Conservation (phyloP, 2,888 invertebrate genomes). For the Dioctria linearis region DNA sequence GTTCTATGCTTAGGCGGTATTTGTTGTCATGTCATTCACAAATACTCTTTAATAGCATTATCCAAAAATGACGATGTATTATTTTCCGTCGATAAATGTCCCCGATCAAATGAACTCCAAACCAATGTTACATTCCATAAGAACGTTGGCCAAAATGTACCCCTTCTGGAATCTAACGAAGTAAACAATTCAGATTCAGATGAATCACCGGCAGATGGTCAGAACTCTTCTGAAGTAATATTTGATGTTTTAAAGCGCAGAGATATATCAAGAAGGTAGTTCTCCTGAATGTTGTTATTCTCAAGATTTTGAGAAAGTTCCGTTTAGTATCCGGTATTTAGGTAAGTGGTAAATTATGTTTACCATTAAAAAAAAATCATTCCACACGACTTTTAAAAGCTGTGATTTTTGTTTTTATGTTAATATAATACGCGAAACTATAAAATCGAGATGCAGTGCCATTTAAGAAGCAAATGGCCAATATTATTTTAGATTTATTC, state of each 20-base stretch:
- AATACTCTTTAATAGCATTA: conserved; percentile 69
- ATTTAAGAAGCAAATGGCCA: too few species aligned
- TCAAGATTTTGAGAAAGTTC: neutral
- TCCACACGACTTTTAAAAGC: conserved; percentile 31
- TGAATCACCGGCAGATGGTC: conserved; percentile 71
- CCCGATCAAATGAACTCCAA: conserved; percentile 40
- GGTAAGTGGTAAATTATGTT: neutral
- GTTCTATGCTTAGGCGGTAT: conserved; percentile 92
- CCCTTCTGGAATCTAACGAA: conserved; percentile 65
- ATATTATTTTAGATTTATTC: too few species aligned
- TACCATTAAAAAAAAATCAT: neutral
- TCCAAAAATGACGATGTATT: conserved; percentile 9
- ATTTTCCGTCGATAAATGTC: conserved; percentile 34
- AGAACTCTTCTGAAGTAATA: conserved; percentile 72
- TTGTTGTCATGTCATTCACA: conserved; percentile 85
- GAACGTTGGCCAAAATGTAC: conserved; percentile 64
- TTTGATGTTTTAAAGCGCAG: conserved; percentile 74
- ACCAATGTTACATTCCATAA: conserved; percentile 59
- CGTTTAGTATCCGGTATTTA: neutral
- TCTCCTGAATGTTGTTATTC: neutral
- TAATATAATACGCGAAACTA: too few species aligned
- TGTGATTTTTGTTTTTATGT: conserved; percentile 12
- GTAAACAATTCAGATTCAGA: conserved; percentile 66
- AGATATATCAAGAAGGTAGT: conserved; percentile 65
- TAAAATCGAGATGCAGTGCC: too few species aligned